Evolutionary conservation across 2,888 invertebrate species (phyloP).

Genomic region (Gasteruption jaculator): DNA sequence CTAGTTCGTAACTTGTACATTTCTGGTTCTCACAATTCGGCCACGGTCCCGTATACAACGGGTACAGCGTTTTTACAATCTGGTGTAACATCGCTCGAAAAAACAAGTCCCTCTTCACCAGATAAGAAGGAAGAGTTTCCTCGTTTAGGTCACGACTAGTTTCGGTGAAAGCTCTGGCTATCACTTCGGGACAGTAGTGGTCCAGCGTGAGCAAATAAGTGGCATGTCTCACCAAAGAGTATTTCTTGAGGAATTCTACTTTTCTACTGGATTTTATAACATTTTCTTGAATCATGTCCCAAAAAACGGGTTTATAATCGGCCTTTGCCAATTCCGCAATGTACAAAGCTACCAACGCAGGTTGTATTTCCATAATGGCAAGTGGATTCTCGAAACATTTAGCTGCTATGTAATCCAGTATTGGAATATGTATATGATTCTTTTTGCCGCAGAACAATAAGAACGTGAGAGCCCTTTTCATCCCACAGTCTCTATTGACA

Average conservation of each 20-base stretch:
- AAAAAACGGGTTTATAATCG: slow-evolving; percentile 60
- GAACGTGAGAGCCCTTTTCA: too few relatives aligned
- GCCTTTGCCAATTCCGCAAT: slow-evolving; percentile 58
- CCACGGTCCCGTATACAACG: slow-evolving; percentile 48
- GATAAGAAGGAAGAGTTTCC: too few relatives aligned
- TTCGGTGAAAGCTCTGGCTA: slow-evolving; percentile 55
- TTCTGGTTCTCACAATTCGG: slow-evolving; percentile 51
- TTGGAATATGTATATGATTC: slow-evolving; percentile 58
- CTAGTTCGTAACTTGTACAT: slow-evolving; percentile 42
- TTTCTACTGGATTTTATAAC: slow-evolving; percentile 27
- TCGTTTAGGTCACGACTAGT: slow-evolving; percentile 13
- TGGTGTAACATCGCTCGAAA: slow-evolving; percentile 61
- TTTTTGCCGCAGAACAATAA: too few relatives aligned
- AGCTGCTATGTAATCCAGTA: slow-evolving; percentile 59
- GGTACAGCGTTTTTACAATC: slow-evolving; percentile 54
- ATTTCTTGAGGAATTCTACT: slow-evolving; percentile 52
- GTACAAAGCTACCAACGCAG: slow-evolving; percentile 53
- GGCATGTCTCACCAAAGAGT: slow-evolving; percentile 55
- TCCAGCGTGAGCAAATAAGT: slow-evolving; percentile 59
- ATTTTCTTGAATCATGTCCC: slow-evolving; percentile 53
- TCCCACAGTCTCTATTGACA: too few relatives aligned
- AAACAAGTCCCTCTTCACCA: too few relatives aligned
- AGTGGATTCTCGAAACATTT: slow-evolving; percentile 51
- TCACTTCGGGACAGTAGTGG: slow-evolving; percentile 56
- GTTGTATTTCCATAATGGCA: slow-evolving; percentile 48